Evolutionary conservation across 2,888 invertebrate genomes (phyloP).

Genomic region (Ophion slaviceki): DNA sequence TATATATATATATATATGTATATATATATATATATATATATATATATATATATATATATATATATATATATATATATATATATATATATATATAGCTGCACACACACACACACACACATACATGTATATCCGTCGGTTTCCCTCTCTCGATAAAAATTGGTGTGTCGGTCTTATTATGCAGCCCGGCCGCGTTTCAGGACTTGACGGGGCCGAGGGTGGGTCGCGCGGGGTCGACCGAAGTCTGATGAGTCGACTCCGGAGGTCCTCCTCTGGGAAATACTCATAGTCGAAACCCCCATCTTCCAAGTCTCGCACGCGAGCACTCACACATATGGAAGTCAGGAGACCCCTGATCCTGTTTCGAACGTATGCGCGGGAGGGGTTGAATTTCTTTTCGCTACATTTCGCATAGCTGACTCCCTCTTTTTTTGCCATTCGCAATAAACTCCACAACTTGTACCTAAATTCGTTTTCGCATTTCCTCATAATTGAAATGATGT

Average conservation of each 20-base stretch:
- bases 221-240: slow-evolving; percentile 68
- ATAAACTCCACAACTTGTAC: no score
- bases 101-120: neutral
- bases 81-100: no score
- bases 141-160: slow-evolving; percentile 75
- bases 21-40: no score
- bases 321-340: slow-evolving; percentile 4
- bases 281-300: slow-evolving; percentile 73
- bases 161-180: slow-evolving; percentile 79
- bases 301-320: slow-evolving; percentile 42
- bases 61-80: no score
- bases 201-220: slow-evolving; percentile 44
- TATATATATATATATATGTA: no score
- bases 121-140: neutral
- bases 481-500: no score
- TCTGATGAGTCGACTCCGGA: slow-evolving; percentile 78
- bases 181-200: slow-evolving; percentile 72
- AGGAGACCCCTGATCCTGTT: slow-evolving; percentile 43
- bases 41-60: no score
- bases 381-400: slow-evolving; percentile 50
- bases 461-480: no score
- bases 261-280: slow-evolving; percentile 81
- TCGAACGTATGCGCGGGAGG: slow-evolving; percentile 20
- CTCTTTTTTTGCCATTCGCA: neutral
- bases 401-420: slow-evolving; percentile 38